Base-by-base conservation (phyloP, 2,113 vertebrate genomes). In the Peromyscus polionotus region DNA sequence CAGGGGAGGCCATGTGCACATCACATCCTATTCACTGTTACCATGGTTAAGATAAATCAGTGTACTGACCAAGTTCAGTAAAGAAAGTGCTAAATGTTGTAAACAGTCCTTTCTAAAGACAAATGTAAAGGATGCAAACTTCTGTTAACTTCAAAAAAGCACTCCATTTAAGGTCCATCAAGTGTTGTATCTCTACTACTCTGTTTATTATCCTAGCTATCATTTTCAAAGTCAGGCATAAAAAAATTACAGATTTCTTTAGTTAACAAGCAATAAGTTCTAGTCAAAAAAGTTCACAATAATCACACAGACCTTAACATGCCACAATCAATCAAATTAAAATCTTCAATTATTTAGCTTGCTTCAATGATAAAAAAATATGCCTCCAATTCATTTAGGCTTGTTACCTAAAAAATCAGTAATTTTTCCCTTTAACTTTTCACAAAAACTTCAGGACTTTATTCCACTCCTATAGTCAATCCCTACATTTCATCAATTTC, bases 211-310 rank as follows among this genome's bases (percentile, higher is more conserved):
- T 13, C 85, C 67, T 94, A 33, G 7, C 57, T 5, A 91, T 63
- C 48, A 95, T 88, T 77, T 88, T 88, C 61, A 93, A 95, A 95
- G 57, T 6, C 76, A 85, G 31, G 81, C 42, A 57, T n/a, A 92
- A 67, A 67, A 67, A 93, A 84, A 33, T 76, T 67, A 86, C 5
- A 80, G 10, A 92, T 72, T 26, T 80, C 63, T 57, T 91, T 73
- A 68, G 0, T 45, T 92, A 90, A 45, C 73, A 94, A 88, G 51
- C 31, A 73, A 72, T 86, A 93, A 4, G 36, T 8, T 28, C 28
- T 63, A 13, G 26, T 88, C 85, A 54, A 36, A 42, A 95, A 97
- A 94, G 68, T 16, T 90, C 67, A 87, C 96, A 95, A 77, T 87
- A 85, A 90, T 36, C 81, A 54, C 19, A 86, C 8, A 26, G 68